Base-by-base conservation (phyloP, 2,888 invertebrate species). In the Drosophila demipolita region DNA sequence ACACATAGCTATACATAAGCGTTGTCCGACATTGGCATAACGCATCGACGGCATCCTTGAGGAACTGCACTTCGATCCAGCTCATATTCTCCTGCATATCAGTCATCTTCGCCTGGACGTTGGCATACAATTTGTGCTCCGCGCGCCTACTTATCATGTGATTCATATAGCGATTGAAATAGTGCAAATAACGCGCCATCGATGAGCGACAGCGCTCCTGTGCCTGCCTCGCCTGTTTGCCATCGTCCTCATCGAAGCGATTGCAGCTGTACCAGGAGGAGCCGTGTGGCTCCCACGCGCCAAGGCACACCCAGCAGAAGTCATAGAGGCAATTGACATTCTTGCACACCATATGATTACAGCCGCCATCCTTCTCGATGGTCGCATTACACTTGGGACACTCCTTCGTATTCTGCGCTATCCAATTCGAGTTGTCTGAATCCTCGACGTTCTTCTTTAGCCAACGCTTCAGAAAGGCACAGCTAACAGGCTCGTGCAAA, bases 51-150 rank as follows among this genome's bases (percentile, higher is more conserved):
- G 99, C 99, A 93, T 98, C 98, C 94, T 98, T 98, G 87, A 99
- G 94, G 94, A 99, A 99, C 95, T 99, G 99, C 69, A 99, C 99
- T 95, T 99, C 99, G 90, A 99, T 99, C 99, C 99, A 99, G 84
- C 98, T 98, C 98, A 99, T 99, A 92, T 98, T 98, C 92, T 98
- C 98, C 93, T 99, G 99, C 99, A 99, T 99, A 94, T 99, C 99
- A 92, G 98, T 98, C 99, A 99, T 99, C 94, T 99, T 99, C 93
- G 97, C 96, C 93, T 98, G 98, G 66, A 99, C 97, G 69, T 97
- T 97, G 9, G 98, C 97, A 94, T 99, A 99, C 65, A 99, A 94
- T 94, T 99, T 99, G 93, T 97, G 96, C 94, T 99, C 99, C 94
- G 99, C 98, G 93, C 98, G 98, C 90, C 99, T 95, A 83, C 98